Evolutionary conservation across 2,888 invertebrate genomes (phyloP).

Genomic region (Lymantria monacha): DNA sequence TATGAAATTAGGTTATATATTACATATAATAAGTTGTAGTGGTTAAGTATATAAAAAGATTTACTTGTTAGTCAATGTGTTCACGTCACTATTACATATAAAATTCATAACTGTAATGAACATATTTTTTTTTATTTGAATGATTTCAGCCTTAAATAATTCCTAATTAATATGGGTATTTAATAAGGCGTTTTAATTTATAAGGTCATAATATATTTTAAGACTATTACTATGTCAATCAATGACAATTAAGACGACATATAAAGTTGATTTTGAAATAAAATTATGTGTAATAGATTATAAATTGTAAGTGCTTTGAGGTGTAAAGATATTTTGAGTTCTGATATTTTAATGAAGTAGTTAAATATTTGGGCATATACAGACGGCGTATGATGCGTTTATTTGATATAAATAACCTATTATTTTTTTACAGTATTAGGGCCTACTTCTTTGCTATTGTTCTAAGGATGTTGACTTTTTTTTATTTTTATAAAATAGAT

Average conservation of each 20-base stretch:
- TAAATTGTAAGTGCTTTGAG: neutral
- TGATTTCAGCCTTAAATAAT: neutral
- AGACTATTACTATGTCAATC: neutral
- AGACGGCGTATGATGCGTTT: neutral
- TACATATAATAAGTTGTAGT: neutral
- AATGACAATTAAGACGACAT: neutral
- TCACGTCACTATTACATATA: neutral
- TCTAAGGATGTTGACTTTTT: too few relatives aligned
- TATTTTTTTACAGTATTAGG: too few relatives aligned
- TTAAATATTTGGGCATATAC: neutral
- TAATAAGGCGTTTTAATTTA: neutral
- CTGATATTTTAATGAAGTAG: neutral
- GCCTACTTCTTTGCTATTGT: too few relatives aligned
- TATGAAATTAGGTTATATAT: slow-evolving; percentile 5
- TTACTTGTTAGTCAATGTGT: neutral
- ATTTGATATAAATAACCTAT: too few relatives aligned
- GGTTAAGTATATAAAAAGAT: too few relatives aligned
- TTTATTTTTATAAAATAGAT: too few relatives aligned
- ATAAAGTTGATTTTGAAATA: neutral
- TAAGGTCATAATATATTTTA: neutral
- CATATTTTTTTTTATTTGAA: neutral
- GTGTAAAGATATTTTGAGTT: neutral
- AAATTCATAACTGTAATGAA: neutral
- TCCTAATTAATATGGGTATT: neutral
- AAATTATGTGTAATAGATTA: neutral